Percentiles rank a stretch among this genome's conserved stretches.
phyloP scores from a whole-genome alignment of 1,140 invertebrate genomes.

The Chrysopa pallens region DNA sequence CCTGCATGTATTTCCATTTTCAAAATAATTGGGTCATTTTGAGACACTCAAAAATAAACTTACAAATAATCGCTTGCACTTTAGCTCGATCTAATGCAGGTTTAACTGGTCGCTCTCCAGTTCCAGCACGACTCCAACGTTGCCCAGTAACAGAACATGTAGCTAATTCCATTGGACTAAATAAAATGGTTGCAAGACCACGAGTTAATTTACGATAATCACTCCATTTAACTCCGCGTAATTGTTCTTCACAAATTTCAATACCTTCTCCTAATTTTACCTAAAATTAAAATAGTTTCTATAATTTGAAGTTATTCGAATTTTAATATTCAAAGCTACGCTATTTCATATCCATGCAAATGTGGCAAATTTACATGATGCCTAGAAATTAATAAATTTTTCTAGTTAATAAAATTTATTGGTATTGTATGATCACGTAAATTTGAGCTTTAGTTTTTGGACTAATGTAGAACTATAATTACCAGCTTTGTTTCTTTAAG shows the following conservation, averaged over 20 bases:
- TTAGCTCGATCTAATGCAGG: constrained; percentile 48
- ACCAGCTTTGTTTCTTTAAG: too few species aligned
- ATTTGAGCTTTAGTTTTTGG: too few species aligned
- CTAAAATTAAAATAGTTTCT: constrained; percentile 18
- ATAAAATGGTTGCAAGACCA: constrained; percentile 49
- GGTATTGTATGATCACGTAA: too few species aligned
- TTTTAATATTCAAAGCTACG: too few species aligned
- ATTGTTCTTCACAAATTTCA: constrained; percentile 46
- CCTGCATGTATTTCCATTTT: background rate
- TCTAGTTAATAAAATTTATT: too few species aligned
- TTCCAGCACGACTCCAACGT: constrained; percentile 50
- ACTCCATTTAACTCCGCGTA: constrained; percentile 50
- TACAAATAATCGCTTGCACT: constrained; percentile 54
- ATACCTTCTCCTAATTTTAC: constrained; percentile 53
- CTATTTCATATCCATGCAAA: too few species aligned
- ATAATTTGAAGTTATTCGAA: too few species aligned
- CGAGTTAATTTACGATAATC: constrained; percentile 53
- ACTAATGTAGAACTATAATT: too few species aligned
- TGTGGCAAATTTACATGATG: too few species aligned
- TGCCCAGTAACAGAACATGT: constrained; percentile 56
- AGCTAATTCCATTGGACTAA: constrained; percentile 50
- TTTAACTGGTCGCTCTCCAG: constrained; percentile 47
- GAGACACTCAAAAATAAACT: constrained; percentile 14
- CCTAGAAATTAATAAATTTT: too few species aligned
- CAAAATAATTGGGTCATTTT: background rate